Evolutionary conservation across 2,797 vertebrate species (phyloP).

Genomic region (Chiloscyllium punctatum): DNA sequence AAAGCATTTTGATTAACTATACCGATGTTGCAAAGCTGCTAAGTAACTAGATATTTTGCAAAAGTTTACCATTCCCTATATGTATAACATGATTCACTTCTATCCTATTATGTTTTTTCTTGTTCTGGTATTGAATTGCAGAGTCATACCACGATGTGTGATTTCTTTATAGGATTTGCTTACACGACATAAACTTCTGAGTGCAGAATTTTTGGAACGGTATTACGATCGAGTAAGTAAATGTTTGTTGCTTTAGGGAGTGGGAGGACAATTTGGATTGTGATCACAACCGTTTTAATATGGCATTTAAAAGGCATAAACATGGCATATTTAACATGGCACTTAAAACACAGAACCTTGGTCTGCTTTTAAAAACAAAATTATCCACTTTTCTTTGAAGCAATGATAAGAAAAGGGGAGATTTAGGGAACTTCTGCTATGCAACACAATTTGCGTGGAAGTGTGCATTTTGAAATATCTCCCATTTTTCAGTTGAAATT

Average conservation of each 20-base stretch:
- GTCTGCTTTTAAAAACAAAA: too few species aligned
- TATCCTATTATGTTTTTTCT: neutral
- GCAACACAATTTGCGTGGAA: neutral
- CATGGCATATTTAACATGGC: too few species aligned
- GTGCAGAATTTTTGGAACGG: constrained; percentile 93
- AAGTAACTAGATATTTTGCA: neutral
- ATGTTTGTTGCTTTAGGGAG: neutral
- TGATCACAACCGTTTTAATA: neutral
- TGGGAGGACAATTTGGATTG: neutral
- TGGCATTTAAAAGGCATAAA: neutral
- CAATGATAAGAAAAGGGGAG: neutral
- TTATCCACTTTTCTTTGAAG: too few species aligned
- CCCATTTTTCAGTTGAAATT: too few species aligned
- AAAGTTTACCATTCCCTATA: neutral
- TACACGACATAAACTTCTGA: constrained; percentile 95
- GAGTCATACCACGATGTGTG: neutral
- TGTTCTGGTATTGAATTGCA: neutral
- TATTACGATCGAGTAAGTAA: constrained; percentile 89
- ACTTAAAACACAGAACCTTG: too few species aligned
- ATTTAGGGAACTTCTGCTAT: neutral
- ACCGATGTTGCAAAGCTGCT: too few species aligned
- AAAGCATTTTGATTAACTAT: too few species aligned
- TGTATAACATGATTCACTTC: neutral
- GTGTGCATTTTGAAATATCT: neutral
- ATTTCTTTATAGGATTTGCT: constrained; percentile 79